Evolutionary conservation across 2,113 vertebrate species (phyloP).

Genomic region (Triplophysa dalaica): DNA sequence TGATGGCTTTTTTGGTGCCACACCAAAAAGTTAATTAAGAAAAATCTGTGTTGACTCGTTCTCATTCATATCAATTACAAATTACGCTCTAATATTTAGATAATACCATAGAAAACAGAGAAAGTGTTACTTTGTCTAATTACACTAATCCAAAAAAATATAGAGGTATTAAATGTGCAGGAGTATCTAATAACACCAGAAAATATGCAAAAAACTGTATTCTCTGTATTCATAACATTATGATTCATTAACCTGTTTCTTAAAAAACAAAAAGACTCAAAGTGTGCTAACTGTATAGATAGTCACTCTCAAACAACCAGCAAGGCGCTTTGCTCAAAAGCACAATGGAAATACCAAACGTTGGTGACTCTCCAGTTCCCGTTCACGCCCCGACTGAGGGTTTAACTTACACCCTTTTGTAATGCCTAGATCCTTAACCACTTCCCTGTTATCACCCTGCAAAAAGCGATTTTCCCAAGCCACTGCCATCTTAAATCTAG

Average conservation of each 20-base stretch:
- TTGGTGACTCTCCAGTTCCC: neutral
- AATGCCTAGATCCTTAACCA: constrained; percentile 5
- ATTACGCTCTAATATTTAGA: neutral
- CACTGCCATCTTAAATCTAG: neutral
- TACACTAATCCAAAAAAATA: constrained; percentile 21
- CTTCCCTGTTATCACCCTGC: neutral
- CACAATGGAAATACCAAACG: neutral
- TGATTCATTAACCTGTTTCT: too few species aligned
- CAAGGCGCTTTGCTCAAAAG: neutral
- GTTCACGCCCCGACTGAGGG: too few species aligned
- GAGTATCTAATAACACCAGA: neutral
- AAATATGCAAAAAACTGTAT: too few species aligned
- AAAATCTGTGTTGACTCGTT: constrained; percentile 15
- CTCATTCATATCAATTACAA: constrained; percentile 26
- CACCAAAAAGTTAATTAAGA: constrained; percentile 13
- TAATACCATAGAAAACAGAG: neutral
- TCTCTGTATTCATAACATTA: neutral
- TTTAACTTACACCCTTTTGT: neutral
- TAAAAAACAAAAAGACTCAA: too few species aligned
- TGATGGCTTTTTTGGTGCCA: constrained; percentile 32
- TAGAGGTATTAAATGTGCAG: neutral
- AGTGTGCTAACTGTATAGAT: neutral
- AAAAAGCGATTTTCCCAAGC: neutral
- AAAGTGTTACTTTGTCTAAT: neutral
- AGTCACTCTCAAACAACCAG: neutral